A percentile compares a stretch with the other conserved stretches of the same genome.
These are phyloP conservation scores for Tyto alba DNA, from an alignment of 2,113 vertebrate species.

Conservation along the genomic window DNA sequence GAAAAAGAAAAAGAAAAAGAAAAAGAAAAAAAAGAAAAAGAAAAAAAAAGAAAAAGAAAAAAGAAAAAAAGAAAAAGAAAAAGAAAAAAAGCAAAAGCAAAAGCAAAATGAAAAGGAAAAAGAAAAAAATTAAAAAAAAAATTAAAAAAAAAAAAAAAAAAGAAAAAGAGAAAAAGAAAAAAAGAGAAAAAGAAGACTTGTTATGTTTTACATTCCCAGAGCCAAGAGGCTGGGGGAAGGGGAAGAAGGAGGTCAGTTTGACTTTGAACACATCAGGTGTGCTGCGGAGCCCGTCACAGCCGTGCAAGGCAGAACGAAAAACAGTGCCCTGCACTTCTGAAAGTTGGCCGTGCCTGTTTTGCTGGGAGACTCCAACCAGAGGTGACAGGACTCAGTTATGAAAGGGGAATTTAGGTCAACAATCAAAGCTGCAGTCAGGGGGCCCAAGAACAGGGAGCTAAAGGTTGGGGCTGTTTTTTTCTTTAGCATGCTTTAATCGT, in stretches of 20 bases:
- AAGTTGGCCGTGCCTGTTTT: conserved; percentile 51
- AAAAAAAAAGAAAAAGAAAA: too few relatives aligned
- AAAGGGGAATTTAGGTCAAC: conserved; percentile 79
- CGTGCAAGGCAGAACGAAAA: background rate
- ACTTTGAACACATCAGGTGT: conserved; percentile 20
- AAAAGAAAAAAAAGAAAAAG: background rate
- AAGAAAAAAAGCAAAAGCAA: too few relatives aligned
- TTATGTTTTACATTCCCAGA: conserved; percentile 12
- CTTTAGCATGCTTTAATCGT: conserved; percentile 74
- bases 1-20: too few relatives aligned
- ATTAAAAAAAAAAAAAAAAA: too few relatives aligned
- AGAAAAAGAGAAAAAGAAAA: background rate
- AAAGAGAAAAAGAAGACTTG: background rate
- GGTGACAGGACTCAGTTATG: conserved; percentile 71
- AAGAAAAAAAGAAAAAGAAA: too few relatives aligned
- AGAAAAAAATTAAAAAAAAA: too few relatives aligned
- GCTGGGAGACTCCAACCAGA: conserved; percentile 58
- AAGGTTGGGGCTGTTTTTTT: conserved; percentile 65
- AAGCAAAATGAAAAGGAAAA: too few relatives aligned
- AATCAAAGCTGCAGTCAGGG: conserved; percentile 72
- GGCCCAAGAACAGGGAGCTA: conserved; percentile 70
- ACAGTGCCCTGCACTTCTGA: conserved; percentile 43
- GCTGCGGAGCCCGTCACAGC: background rate
- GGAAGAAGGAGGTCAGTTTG: background rate
- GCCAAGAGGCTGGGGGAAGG: background rate